phyloP scores from a whole-genome alignment of 1,140 invertebrate genomes.

The Bombyx mandarina region DNA sequence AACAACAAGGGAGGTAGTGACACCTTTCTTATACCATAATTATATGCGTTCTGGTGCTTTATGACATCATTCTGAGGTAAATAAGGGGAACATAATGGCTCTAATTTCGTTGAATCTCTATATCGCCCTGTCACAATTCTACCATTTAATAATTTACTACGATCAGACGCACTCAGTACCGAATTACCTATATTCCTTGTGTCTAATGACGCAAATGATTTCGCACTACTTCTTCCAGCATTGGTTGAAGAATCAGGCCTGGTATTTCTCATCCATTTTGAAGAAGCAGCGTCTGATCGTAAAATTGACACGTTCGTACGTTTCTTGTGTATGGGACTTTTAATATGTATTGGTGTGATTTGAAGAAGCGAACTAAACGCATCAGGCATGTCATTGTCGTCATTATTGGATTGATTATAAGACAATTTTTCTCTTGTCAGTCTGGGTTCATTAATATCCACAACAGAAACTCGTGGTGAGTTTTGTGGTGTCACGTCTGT shows the following conservation, averaged over 20 bases:
- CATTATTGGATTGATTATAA: conserved; percentile 26
- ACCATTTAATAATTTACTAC: conserved; percentile 33
- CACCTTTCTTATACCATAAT: conserved; percentile 53
- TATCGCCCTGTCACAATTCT: conserved; percentile 48
- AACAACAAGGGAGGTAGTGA: conserved; percentile 59
- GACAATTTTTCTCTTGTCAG: conserved; percentile 36
- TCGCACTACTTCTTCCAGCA: conserved; percentile 56
- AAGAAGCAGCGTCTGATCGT: conserved; percentile 65
- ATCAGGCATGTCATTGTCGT: conserved; percentile 35
- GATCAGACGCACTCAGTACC: conserved; percentile 31
- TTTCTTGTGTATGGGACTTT: conserved; percentile 44
- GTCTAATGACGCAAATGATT: conserved; percentile 56
- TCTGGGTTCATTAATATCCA: conserved; percentile 31
- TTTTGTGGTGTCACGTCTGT: conserved; percentile 57
- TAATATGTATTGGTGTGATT: conserved; percentile 53
- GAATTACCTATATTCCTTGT: conserved; percentile 36
- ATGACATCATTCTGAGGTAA: conserved; percentile 25
- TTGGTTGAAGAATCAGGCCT: conserved; percentile 51
- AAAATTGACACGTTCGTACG: conserved; percentile 50
- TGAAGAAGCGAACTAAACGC: conserved; percentile 52
- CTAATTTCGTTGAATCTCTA: conserved; percentile 40
- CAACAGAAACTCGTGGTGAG: conserved; percentile 39
- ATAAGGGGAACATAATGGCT: conserved; percentile 49
- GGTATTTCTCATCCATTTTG: conserved; percentile 54
- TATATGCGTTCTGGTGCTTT: conserved; percentile 25